Conservation (phyloP, 2,888 invertebrate species). For the Lysandra coridon region DNA sequence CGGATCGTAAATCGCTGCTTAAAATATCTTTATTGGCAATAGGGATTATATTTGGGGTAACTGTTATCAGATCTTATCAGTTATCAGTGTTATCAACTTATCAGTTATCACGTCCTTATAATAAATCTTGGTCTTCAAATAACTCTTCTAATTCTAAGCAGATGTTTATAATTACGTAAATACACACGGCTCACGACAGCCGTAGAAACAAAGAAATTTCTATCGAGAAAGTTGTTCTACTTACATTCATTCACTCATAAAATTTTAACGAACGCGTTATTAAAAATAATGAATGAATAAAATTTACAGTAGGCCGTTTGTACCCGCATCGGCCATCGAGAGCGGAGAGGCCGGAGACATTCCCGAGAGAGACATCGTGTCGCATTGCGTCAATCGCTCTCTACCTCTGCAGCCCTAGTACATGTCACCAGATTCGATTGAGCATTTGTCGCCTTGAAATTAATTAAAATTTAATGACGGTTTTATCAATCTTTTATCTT, state of each 20-base stretch:
- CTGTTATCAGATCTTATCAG: too few species aligned
- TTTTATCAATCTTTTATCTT: not conserved
- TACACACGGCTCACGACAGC: not conserved
- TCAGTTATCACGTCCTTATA: too few species aligned
- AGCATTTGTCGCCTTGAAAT: constrained; percentile 57
- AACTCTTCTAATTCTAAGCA: too few species aligned
- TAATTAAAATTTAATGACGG: constrained; percentile 40
- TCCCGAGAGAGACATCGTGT: constrained; percentile 45
- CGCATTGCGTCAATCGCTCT: constrained; percentile 47
- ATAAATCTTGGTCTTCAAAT: too few species aligned
- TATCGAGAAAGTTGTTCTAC: not conserved
- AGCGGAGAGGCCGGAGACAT: constrained; percentile 43
- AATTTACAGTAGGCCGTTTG: not conserved
- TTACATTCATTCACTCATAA: not conserved
- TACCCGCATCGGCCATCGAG: not conserved
- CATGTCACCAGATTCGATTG: constrained; percentile 74
- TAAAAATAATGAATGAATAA: not conserved
- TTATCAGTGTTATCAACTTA: too few species aligned
- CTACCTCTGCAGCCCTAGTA: constrained; percentile 65
- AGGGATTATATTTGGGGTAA: too few species aligned
- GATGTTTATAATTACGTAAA: not conserved
- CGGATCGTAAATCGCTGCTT: too few species aligned
- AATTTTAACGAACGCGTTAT: not conserved
- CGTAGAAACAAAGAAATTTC: not conserved
- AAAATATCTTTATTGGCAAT: too few species aligned